These are phyloP conservation scores for Scarus forsteni DNA, from an alignment of 2,797 vertebrate genomes.

Conservation along the genomic window DNA sequence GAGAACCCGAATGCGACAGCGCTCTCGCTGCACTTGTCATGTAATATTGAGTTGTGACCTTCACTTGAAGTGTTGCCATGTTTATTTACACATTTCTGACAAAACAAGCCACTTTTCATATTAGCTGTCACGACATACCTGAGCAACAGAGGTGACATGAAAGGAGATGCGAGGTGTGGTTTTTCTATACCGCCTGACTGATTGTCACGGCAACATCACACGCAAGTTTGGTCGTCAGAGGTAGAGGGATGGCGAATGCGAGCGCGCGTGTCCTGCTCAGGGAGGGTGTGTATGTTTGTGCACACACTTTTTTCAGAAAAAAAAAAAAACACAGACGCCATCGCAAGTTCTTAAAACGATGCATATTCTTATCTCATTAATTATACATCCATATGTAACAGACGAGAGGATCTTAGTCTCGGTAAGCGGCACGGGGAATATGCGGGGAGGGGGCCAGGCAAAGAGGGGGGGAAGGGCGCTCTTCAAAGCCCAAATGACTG, in stretches of 20 bases:
- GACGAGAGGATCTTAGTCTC: slow-evolving; percentile 86
- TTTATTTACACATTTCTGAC: slow-evolving; percentile 85
- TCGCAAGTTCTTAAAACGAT: slow-evolving; percentile 80
- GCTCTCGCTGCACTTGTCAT: slow-evolving; percentile 78
- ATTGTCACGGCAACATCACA: slow-evolving; percentile 79
- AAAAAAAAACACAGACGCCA: slow-evolving; percentile 75
- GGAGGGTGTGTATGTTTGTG: slow-evolving; percentile 31
- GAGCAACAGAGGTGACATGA: slow-evolving; percentile 80
- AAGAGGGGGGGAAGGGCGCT: slow-evolving; percentile 73
- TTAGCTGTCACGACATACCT: slow-evolving; percentile 80
- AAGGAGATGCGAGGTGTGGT: slow-evolving; percentile 69
- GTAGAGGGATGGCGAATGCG: slow-evolving; percentile 52
- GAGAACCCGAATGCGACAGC: slow-evolving; percentile 73
- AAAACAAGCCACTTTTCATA: slow-evolving; percentile 86
- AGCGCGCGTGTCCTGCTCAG: slow-evolving; percentile 33
- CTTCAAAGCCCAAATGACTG: slow-evolving; percentile 86
- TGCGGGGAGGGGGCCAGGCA: slow-evolving; percentile 71
- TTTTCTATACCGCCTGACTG: slow-evolving; percentile 70
- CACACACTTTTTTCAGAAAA: slow-evolving; percentile 11
- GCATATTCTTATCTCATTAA: slow-evolving; percentile 87
- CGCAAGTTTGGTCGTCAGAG: slow-evolving; percentile 68
- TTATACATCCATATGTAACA: slow-evolving; percentile 88
- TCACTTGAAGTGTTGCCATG: slow-evolving; percentile 85
- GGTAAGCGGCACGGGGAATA: slow-evolving; percentile 81
- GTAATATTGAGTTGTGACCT: slow-evolving; percentile 85